A percentile compares a stretch with the other conserved stretches of the same genome.
phyloP scores from a whole-genome alignment of 2,113 vertebrate genomes.

The Lepus timidus region DNA sequence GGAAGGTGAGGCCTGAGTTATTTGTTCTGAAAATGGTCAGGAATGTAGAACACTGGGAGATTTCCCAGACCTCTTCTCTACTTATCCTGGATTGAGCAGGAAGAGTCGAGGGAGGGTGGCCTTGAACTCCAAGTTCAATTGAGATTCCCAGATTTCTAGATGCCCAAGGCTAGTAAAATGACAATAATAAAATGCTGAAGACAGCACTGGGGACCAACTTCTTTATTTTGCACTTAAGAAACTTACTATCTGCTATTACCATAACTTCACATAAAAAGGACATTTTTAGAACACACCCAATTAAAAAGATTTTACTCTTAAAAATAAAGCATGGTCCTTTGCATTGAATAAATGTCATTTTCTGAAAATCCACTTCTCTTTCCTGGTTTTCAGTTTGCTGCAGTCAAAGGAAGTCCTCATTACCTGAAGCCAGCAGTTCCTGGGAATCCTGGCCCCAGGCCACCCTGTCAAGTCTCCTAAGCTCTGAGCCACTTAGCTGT shows the following conservation, averaged over 20 bases:
- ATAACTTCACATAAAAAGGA: conserved; percentile 38
- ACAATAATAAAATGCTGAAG: background rate
- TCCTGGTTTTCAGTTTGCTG: background rate
- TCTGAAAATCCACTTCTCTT: background rate
- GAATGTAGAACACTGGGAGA: background rate
- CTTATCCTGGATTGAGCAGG: background rate
- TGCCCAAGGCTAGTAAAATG: background rate
- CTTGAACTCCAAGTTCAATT: background rate
- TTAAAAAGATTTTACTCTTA: conserved; percentile 63
- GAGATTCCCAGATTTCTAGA: background rate
- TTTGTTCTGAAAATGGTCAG: background rate
- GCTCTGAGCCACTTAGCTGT: background rate
- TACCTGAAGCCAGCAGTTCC: background rate
- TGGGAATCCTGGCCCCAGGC: background rate
- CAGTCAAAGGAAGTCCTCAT: conserved; percentile 13
- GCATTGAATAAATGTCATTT: conserved; percentile 56
- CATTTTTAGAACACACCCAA: conserved; percentile 48
- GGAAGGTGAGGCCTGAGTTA: background rate
- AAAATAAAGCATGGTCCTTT: conserved; percentile 46
- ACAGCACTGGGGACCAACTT: conserved; percentile 5
- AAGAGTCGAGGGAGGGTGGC: background rate
- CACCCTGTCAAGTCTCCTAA: background rate
- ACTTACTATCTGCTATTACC: conserved; percentile 13
- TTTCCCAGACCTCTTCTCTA: background rate
- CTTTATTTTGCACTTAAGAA: conserved; percentile 57